A percentile compares a stretch with the other conserved stretches of the same genome.
Conservation (phyloP, 2,888 invertebrate species). For the Drosophila cognata region DNA sequence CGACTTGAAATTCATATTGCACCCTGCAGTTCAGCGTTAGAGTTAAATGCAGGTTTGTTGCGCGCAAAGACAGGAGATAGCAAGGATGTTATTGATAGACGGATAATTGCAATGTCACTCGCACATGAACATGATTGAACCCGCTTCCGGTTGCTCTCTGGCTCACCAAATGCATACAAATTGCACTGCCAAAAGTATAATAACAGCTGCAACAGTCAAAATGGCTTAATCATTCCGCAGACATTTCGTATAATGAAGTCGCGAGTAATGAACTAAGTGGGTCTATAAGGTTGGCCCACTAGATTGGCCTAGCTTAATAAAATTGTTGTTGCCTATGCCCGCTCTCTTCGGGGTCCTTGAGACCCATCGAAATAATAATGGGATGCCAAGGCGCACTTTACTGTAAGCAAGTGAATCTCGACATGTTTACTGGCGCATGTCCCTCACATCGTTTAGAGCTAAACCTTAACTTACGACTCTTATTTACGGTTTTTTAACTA, state of each 20-base stretch:
- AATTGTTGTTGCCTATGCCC: constrained; percentile 6
- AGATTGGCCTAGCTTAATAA: constrained; percentile 11
- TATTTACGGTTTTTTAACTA: constrained; percentile 11
- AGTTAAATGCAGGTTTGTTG: not conserved
- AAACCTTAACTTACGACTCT: constrained; percentile 20
- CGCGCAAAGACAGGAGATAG: not conserved
- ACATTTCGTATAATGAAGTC: constrained; percentile 18
- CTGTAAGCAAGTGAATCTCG: constrained; percentile 13
- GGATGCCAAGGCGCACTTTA: not conserved
- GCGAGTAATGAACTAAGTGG: constrained; percentile 22
- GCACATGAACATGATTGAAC: constrained; percentile 65
- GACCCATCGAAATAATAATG: constrained; percentile 19
- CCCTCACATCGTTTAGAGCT: constrained; percentile 5
- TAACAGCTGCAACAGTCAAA: not conserved
- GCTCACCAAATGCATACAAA: constrained; percentile 3
- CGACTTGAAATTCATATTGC: not conserved
- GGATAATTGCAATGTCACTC: constrained; percentile 42
- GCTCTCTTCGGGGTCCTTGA: not conserved
- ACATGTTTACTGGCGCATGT: constrained; percentile 14
- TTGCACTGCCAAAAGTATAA: not conserved
- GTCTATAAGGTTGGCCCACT: not conserved
- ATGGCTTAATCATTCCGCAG: constrained; percentile 1
- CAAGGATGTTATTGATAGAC: constrained; percentile 7
- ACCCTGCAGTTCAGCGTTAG: not conserved
- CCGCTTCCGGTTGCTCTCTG: constrained; percentile 30